Evolutionary conservation across 2,113 vertebrate genomes (phyloP).

Genomic region (Sapajus apella): DNA sequence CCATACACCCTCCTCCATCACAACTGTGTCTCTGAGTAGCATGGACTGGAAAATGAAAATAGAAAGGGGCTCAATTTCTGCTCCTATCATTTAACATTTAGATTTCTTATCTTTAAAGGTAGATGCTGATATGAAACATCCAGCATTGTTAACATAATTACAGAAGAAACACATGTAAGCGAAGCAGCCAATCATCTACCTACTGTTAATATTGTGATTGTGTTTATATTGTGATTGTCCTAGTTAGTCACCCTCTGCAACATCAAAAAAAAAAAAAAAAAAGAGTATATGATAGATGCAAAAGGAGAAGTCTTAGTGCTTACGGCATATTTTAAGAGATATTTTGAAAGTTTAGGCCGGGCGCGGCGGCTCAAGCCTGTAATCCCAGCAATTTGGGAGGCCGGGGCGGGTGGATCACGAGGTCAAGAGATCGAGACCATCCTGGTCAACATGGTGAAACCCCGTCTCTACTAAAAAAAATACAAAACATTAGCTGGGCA

Average conservation of each 20-base stretch:
- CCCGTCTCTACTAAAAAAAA: too few relatives aligned
- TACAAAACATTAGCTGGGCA: too few relatives aligned
- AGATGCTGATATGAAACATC: neutral
- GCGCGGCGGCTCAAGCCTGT: too few relatives aligned
- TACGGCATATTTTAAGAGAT: neutral
- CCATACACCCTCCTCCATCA: accelerated
- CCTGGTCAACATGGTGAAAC: too few relatives aligned
- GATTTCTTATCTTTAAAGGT: neutral
- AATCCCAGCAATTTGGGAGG: too few relatives aligned
- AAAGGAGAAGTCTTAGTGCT: neutral
- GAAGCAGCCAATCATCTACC: neutral
- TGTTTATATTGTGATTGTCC: too few relatives aligned
- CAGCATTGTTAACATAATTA: neutral
- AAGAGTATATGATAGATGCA: neutral
- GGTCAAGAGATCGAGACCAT: too few relatives aligned
- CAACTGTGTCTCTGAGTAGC: neutral
- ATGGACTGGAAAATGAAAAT: neutral
- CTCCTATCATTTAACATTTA: neutral
- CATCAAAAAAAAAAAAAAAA: neutral
- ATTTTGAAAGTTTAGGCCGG: neutral
- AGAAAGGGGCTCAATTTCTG: neutral
- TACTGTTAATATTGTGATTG: too few relatives aligned
- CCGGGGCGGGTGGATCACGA: too few relatives aligned
- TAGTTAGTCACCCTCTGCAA: neutral
- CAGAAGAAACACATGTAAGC: neutral